A percentile compares a stretch with the other conserved stretches of the same genome.
These are phyloP conservation scores for Leptosomus discolor DNA, from an alignment of 2,113 vertebrate species.

Conservation along the genomic window DNA sequence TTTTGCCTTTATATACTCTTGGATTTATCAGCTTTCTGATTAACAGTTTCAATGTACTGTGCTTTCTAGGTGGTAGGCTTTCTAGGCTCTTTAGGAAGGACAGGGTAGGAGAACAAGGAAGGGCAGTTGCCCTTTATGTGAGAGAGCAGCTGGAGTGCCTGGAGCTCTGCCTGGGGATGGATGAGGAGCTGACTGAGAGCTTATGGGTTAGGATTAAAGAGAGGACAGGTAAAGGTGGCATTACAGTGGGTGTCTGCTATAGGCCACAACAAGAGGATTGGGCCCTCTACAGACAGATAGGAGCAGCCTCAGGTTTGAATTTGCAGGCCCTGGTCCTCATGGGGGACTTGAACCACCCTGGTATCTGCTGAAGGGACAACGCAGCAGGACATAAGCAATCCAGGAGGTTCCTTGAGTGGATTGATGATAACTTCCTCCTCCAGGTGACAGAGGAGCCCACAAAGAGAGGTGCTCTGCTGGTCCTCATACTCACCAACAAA, in stretches of 20 bases:
- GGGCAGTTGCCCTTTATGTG: not conserved
- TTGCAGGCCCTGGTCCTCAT: not conserved
- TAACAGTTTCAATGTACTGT: not conserved
- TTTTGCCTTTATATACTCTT: constrained; percentile 54
- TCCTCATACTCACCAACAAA: not conserved
- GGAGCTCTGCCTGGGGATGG: not conserved
- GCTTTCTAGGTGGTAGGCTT: not conserved
- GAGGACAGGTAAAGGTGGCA: not conserved
- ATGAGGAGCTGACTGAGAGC: not conserved
- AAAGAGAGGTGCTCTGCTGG: not conserved
- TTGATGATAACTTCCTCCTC: not conserved
- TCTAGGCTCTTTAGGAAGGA: not conserved
- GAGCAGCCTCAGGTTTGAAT: not conserved
- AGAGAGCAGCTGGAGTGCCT: not conserved
- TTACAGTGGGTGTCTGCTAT: not conserved
- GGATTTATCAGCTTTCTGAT: constrained; percentile 39
- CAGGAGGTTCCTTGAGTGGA: not conserved
- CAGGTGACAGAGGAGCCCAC: not conserved
- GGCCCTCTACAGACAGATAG: not conserved
- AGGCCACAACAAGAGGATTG: not conserved
- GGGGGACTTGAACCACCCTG: not conserved
- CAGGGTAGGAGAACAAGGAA: not conserved
- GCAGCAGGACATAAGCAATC: not conserved
- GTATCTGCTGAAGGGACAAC: not conserved
- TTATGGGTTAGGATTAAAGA: not conserved